Conservation (phyloP, 2,797 vertebrate genomes). For the Acestrorhynchus altus region DNA sequence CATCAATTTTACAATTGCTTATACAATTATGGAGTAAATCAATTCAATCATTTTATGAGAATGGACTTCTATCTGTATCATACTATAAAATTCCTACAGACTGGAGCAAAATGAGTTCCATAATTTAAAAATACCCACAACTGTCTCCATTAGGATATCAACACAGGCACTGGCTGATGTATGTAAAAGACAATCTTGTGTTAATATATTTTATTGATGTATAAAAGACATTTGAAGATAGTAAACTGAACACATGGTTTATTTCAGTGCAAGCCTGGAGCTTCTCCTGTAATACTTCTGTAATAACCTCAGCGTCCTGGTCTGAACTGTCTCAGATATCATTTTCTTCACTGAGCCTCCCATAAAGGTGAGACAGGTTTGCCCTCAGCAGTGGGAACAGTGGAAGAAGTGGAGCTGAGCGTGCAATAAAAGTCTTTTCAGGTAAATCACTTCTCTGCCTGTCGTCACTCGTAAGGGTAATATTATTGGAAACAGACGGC, state of each 20-base stretch:
- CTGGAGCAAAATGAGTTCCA: no score
- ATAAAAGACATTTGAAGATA: not conserved
- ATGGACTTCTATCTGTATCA: no score
- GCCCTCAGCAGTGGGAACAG: conserved; percentile 66
- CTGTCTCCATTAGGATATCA: no score
- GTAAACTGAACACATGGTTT: not conserved
- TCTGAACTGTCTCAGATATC: not conserved
- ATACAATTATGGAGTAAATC: no score
- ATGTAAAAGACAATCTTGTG: no score
- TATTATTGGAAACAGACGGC: conserved; percentile 78
- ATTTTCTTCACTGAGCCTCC: conserved; percentile 31
- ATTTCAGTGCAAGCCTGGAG: not conserved
- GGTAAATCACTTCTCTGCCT: conserved; percentile 78
- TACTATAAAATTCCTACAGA: no score
- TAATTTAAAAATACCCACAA: no score
- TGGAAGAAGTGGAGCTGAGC: conserved; percentile 59
- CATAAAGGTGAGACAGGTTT: conserved; percentile 60
- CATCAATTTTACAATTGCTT: no score
- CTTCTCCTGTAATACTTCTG: not conserved
- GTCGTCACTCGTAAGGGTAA: conserved; percentile 71
- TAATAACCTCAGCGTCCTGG: not conserved
- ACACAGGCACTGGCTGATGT: no score
- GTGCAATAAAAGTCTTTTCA: conserved; percentile 72
- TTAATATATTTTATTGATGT: no score
- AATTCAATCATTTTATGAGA: no score